Conservation (phyloP, 2,113 vertebrate genomes). For the Salminus brasiliensis region DNA sequence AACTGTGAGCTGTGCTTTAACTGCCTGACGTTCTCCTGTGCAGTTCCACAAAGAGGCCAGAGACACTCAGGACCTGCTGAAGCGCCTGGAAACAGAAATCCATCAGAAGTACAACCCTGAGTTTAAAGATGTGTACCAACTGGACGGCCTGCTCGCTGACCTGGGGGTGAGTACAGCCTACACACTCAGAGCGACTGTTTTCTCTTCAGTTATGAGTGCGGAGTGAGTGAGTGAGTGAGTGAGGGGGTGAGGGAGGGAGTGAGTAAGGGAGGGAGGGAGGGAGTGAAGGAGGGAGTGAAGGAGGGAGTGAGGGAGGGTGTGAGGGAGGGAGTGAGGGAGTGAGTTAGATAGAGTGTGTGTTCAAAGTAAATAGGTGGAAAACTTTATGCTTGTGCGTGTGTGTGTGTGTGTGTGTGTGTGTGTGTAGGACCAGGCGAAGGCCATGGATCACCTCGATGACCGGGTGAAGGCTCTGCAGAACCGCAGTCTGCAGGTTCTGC, state of each 20-base stretch:
- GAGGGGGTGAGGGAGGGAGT: too few relatives aligned
- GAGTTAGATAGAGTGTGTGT: not conserved
- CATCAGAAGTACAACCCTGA: conserved; percentile 92
- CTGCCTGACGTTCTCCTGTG: conserved; percentile 23
- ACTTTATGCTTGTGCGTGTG: not conserved
- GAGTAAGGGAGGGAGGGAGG: too few relatives aligned
- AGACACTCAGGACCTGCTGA: conserved; percentile 89
- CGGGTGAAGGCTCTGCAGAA: conserved; percentile 84
- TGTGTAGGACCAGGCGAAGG: conserved; percentile 90
- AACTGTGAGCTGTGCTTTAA: not conserved
- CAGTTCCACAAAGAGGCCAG: conserved; percentile 90
- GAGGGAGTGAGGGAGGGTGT: too few relatives aligned
- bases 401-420: conserved; percentile 40
- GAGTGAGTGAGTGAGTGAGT: not conserved
- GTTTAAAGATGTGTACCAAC: conserved; percentile 94
- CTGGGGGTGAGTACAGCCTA: conserved; percentile 81
- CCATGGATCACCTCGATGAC: conserved; percentile 85
- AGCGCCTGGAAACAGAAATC: conserved; percentile 87
- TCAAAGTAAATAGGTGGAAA: too few relatives aligned
- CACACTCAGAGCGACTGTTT: not conserved
- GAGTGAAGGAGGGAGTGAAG: too few relatives aligned
- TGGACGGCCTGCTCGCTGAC: conserved; percentile 84
- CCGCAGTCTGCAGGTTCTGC: conserved; percentile 85
- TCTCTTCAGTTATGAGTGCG: too few relatives aligned
- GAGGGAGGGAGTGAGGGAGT: too few relatives aligned